Conservation (phyloP, 2,113 vertebrate species). For the Lepus americanus region DNA sequence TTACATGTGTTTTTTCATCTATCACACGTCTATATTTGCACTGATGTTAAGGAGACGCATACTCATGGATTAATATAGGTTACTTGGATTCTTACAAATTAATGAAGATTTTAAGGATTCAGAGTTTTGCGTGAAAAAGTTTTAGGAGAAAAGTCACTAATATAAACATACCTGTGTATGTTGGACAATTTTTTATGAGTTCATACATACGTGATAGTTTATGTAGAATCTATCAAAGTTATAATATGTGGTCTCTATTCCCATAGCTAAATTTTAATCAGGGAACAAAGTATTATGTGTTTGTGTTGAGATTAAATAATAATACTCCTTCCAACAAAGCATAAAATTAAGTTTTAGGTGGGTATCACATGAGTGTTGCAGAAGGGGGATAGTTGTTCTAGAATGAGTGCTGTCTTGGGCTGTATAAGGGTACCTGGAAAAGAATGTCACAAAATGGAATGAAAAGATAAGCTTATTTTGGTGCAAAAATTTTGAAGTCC, state of each 20-base stretch:
- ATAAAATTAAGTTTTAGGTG: not conserved
- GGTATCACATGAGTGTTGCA: not conserved
- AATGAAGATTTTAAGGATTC: not conserved
- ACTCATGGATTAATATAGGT: not conserved
- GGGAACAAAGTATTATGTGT: not conserved
- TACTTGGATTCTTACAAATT: not conserved
- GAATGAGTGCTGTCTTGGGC: not conserved
- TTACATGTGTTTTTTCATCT: not conserved
- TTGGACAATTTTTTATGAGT: not conserved
- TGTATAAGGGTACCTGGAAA: too few species aligned
- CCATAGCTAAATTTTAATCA: not conserved
- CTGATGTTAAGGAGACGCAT: not conserved
- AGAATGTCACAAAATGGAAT: too few species aligned
- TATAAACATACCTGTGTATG: not conserved
- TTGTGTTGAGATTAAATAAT: not conserved
- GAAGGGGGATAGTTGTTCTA: not conserved
- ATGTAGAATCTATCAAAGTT: not conserved
- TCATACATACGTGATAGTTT: not conserved
- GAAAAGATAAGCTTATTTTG: too few species aligned
- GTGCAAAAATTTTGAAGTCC: too few species aligned
- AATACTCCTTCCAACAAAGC: not conserved
- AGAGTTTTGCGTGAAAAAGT: not conserved
- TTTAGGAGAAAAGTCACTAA: not conserved
- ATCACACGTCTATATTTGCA: constrained; percentile 5
- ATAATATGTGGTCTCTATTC: not conserved